Evolutionary conservation across 1,140 invertebrate species (phyloP).

Genomic region (Zaprionus nigranus): DNA sequence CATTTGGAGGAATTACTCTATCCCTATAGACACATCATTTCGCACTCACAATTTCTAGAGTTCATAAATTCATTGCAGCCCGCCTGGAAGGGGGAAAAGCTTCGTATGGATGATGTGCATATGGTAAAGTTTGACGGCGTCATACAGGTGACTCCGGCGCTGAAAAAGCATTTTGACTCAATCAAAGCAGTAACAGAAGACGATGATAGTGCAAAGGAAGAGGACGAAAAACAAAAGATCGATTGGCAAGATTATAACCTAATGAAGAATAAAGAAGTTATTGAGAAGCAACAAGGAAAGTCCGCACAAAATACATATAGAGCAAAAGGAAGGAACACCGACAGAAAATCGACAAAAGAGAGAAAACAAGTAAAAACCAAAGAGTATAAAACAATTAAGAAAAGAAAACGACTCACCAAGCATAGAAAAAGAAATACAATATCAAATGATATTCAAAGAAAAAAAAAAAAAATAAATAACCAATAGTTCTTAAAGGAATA

Average conservation of each 20-base stretch:
- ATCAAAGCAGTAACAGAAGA: rapidly evolving
- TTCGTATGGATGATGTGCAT: background rate
- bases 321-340: no score
- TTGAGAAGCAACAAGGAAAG: no score
- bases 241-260: no score
- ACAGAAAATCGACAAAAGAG: background rate
- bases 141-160: background rate
- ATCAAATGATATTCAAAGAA: no score
- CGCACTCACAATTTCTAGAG: background rate
- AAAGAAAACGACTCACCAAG: no score
- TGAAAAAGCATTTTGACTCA: background rate
- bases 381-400: no score
- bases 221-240: no score
- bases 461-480: no score
- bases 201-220: rapidly evolving
- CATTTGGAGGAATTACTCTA: background rate
- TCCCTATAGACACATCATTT: conserved; percentile 25
- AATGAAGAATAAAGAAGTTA: background rate
- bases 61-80: conserved; percentile 28
- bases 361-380: no score
- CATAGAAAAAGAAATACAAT: no score
- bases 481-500: no score
- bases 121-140: background rate
- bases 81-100: conserved; percentile 9
- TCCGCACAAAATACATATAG: no score